Conservation (phyloP, 2,888 invertebrate genomes). For the Bugula neritina region DNA sequence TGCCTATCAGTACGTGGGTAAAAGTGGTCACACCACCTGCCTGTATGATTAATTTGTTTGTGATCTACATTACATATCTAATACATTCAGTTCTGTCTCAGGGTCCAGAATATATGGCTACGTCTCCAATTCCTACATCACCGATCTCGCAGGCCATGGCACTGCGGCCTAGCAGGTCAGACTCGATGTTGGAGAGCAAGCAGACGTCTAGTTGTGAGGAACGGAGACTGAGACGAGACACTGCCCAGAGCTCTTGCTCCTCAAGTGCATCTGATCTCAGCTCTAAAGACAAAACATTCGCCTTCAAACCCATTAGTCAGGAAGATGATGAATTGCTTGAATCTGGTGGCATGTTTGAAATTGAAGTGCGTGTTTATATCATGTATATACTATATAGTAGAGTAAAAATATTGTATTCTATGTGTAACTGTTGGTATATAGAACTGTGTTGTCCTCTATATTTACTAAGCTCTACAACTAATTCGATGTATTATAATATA, state of each 20-base stretch:
- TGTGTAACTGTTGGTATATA: slow-evolving; percentile 43
- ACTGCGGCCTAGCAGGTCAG: background rate
- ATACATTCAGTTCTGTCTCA: no score
- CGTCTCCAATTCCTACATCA: slow-evolving; percentile 76
- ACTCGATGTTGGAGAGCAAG: background rate
- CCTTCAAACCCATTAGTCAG: slow-evolving; percentile 20
- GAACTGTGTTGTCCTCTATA: no score
- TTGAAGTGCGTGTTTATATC: slow-evolving; percentile 18
- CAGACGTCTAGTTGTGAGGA: background rate
- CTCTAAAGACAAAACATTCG: background rate
- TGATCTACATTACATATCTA: slow-evolving; percentile 26
- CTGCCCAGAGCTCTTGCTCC: background rate
- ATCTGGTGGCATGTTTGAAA: slow-evolving; percentile 30
- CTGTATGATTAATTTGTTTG: background rate
- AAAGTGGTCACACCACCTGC: no score
- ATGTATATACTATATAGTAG: no score
- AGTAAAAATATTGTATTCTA: slow-evolving; percentile 43
- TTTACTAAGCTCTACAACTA: no score
- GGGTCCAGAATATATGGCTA: slow-evolving; percentile 80
- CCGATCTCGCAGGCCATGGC: slow-evolving; percentile 25
- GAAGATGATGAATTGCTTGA: slow-evolving; percentile 30
- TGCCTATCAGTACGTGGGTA: no score
- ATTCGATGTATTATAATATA: no score
- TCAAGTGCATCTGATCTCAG: slow-evolving; percentile 11
- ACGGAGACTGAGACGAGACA: background rate